Conservation (phyloP, 2,113 vertebrate species). For the Actinemys pallida region DNA sequence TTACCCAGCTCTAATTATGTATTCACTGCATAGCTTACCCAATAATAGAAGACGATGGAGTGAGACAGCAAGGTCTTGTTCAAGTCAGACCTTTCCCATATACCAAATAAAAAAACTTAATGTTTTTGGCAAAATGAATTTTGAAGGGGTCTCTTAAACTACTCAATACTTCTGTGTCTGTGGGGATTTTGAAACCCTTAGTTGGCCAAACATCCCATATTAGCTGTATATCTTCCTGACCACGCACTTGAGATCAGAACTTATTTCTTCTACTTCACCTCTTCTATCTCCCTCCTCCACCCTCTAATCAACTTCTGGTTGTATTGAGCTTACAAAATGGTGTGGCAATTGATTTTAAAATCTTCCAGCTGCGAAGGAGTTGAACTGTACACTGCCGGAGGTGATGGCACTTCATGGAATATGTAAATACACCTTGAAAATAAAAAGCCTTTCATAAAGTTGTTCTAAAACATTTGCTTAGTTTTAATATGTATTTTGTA, state of each 20-base stretch:
- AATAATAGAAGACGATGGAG: neutral
- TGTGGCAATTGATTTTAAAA: neutral
- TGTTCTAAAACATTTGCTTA: neutral
- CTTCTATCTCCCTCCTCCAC: neutral
- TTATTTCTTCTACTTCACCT: neutral
- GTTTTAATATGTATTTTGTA: neutral
- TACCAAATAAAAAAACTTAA: neutral
- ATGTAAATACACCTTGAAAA: neutral
- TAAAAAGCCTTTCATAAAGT: neutral
- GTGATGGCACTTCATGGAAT: neutral
- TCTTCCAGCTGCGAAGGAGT: neutral
- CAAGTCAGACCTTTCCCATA: neutral
- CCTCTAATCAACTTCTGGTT: neutral
- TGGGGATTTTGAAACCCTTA: neutral
- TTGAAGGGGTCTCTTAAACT: neutral
- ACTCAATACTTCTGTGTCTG: neutral
- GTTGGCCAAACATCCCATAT: neutral
- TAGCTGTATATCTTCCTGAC: neutral
- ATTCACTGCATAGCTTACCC: neutral
- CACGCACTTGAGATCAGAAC: neutral
- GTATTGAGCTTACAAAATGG: neutral
- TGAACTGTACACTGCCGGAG: neutral
- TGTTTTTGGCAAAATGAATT: neutral
- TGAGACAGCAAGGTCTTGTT: neutral
- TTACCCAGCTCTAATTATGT: neutral